Base-by-base conservation (phyloP, 2,888 invertebrate species). In the Masnerella sp. region DNA sequence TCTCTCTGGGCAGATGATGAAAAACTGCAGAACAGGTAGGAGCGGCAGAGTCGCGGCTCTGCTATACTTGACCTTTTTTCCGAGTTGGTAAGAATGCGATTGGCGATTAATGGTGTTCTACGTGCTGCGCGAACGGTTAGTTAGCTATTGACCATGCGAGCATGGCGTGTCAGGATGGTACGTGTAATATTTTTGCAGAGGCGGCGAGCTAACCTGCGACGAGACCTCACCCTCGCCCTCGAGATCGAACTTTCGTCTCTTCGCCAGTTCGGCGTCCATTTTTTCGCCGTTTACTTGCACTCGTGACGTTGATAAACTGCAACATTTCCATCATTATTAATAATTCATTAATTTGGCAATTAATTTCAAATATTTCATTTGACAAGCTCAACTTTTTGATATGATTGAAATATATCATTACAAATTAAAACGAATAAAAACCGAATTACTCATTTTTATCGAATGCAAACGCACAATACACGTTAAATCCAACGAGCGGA, bases 131-230 rank as follows among this genome's bases (percentile, higher is more conserved):
- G 78, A 78, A 78, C 56, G 69, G 77, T 81, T 83, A 82, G 80
- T 79, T 83, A 83, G 80, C 81, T 64, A 72, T 77, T 47, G 79
- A 78, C 81, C 80, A 82, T 82, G 83, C 82, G 79, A 78, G 72
- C 76, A 75, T 74, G 75, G 77, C 75, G 79, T 78, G 76, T 79
- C 77, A 59, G 72, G 75, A 65, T 45, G 72, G 76, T 64, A 64
- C 67, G 36, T 59, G 68, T 80, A n/a, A n/a, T 83, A 83, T 77
- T 84, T 81, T 76, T 81, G 80, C 78, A 75, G 76, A 67, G 78
- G 79, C 79, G 77, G 77, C 80, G 84, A 81, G 84, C 87, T 87
- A 87, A 87, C 88, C 88, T 88, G 87, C 80, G 86, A 84, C 80
- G 83, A 83, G 76, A 87, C 87, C 78, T 88, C 86, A 77, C 82